These are phyloP conservation scores for Lemur catta DNA, from an alignment of 2,797 vertebrate genomes.

Conservation along the genomic window DNA sequence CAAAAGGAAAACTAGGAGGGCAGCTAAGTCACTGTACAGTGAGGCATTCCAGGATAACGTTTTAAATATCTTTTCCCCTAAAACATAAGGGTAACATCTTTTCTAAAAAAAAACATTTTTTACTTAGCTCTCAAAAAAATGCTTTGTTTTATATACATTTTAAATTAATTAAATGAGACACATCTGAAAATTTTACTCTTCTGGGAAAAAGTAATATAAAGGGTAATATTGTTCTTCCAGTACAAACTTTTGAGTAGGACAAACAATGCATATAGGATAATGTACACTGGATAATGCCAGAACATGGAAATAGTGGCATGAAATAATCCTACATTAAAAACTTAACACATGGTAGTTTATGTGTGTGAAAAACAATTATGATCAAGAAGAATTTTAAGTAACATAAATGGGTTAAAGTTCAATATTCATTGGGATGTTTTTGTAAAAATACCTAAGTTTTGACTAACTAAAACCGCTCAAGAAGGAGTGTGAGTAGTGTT, in stretches of 20 bases:
- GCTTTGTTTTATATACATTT: not conserved
- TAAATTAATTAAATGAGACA: slow-evolving; percentile 23
- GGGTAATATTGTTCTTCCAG: not conserved
- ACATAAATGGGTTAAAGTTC: slow-evolving; percentile 12
- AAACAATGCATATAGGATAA: not conserved
- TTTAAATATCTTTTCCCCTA: not conserved
- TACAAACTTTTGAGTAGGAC: not conserved
- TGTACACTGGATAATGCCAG: not conserved
- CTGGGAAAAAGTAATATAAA: not conserved
- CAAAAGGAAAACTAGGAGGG: not conserved
- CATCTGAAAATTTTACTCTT: slow-evolving; percentile 7
- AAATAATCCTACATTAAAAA: slow-evolving; percentile 7
- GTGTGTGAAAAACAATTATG: not conserved
- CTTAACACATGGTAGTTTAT: not conserved
- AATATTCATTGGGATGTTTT: not conserved
- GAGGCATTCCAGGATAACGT: not conserved
- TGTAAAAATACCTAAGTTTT: not conserved
- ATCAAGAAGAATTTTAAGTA: slow-evolving; percentile 28
- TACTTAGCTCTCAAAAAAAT: slow-evolving; percentile 17
- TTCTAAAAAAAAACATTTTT: not conserved
- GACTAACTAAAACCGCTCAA: not conserved
- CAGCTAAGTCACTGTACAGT: not conserved
- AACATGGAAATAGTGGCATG: slow-evolving; percentile 27
- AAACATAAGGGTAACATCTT: not conserved
- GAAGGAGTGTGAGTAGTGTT: not conserved